Percentiles rank a stretch among this genome's conserved stretches.
These are phyloP conservation scores for Drosophila sp. DNA, from an alignment of 1,140 invertebrate genomes.

Conservation along the genomic window DNA sequence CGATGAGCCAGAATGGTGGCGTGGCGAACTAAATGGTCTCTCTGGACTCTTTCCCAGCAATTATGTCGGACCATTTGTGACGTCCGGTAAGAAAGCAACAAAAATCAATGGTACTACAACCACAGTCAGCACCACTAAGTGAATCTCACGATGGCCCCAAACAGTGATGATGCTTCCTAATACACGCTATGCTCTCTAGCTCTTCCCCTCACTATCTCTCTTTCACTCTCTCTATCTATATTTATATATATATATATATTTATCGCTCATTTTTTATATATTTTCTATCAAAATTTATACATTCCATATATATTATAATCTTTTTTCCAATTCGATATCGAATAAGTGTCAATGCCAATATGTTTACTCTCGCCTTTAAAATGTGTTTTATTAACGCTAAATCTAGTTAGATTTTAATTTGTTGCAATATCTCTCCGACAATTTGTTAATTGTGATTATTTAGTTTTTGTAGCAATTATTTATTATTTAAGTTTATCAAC, in stretches of 20 bases:
- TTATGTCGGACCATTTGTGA: conserved; percentile 87
- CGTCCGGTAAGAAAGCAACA: conserved; percentile 78
- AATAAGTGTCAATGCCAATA: conserved; percentile 65
- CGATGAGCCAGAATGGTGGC: conserved; percentile 98
- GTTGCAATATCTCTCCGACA: conserved; percentile 66
- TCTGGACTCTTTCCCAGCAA: conserved; percentile 96
- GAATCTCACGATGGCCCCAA: conserved; percentile 53
- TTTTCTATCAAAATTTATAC: conserved; percentile 14
- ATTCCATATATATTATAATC: conserved; percentile 46
- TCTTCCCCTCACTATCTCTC: conserved; percentile 31
- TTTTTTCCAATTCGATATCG: conserved; percentile 34
- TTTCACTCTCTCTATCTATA: too few relatives aligned
- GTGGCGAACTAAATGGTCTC: conserved; percentile 93
- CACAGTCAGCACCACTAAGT: conserved; percentile 54
- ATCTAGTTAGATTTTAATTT: conserved; percentile 52
- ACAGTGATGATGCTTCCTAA: conserved; percentile 47
- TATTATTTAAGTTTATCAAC: conserved; percentile 56
- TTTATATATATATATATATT: not conserved
- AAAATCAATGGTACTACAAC: conserved; percentile 68
- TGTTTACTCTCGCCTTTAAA: conserved; percentile 46
- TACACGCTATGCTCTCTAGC: conserved; percentile 35
- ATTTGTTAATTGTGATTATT: conserved; percentile 79
- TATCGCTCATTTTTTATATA: not conserved
- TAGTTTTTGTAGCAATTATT: conserved; percentile 66
- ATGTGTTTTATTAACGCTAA: conserved; percentile 13